Evolutionary conservation across 2,797 vertebrate species (phyloP), one percentile per base, ranked within the genome.

Genomic region (Fistularia tabacaria): DNA sequence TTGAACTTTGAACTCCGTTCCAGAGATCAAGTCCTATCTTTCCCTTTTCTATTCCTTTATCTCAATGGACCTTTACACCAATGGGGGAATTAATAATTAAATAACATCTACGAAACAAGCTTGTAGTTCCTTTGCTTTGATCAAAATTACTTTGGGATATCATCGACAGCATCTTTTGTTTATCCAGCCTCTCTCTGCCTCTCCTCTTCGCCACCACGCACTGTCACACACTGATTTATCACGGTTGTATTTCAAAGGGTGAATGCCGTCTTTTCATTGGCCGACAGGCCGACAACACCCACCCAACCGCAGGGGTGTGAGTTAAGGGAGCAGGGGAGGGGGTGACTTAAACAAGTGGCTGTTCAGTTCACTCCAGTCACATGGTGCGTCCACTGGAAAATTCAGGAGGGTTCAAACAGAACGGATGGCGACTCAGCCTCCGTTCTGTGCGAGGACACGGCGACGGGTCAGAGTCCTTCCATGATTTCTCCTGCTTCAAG

Each of bases 271-370:
- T 38, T 51, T 37, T 54, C 58, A 86, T 86, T 86, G 84, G 84
- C 67, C 62, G 8, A 53, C 7, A 7, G 54, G 56, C 56, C 58
- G 81, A 81, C 79, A 81, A 83, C 84, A 69, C 84, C 84, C 73
- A 78, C 56, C 65, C 57, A 14, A 43, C 74, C 56, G 43, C 38
- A 36, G 46, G 58, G 54, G 9, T 50, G 66, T 66, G 66, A 71
- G 74, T 75, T 68, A 70, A 58, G 56, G 46, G 44, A 53, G 50
- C 67, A 50, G 36, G 57, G 1, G 9, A 36, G 57, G 51, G 6
- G 7, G 55, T 46, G 64, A 54, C 45, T 49, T 66, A 75, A 80
- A 75, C 66, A 67, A 36, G 45, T 8, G 41, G 38, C 14, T 38
- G 25, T 25, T 25, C 25, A 25, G 53, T 44, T 49, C 38, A 63